These are phyloP conservation scores for Trypoxylon attenuatum DNA, from an alignment of 2,888 invertebrate species.

Conservation along the genomic window DNA sequence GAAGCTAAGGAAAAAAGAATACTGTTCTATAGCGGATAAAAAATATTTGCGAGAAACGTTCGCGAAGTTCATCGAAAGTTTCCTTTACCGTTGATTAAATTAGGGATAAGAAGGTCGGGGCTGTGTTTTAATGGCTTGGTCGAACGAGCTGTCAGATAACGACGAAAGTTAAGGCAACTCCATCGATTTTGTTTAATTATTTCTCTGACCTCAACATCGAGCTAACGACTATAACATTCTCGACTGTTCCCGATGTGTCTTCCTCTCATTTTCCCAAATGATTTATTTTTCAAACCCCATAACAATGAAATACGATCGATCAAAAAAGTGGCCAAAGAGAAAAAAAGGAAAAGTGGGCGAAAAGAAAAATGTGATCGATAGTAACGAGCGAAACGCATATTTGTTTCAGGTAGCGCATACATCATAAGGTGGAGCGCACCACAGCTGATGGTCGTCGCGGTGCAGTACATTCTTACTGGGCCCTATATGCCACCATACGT, in stretches of 20 bases:
- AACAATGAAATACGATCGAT: too few species aligned
- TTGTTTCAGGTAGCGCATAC: slow-evolving; percentile 70
- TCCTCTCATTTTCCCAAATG: too few species aligned
- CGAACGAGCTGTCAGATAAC: slow-evolving; percentile 12
- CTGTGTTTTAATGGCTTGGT: slow-evolving; percentile 34
- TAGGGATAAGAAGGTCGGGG: slow-evolving; percentile 32
- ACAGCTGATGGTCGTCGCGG: slow-evolving; percentile 72
- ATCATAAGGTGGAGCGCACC: slow-evolving; percentile 73
- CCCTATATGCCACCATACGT: slow-evolving; percentile 73
- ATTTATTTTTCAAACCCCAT: too few species aligned
- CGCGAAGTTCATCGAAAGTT: slow-evolving; percentile 13
- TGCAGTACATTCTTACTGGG: slow-evolving; percentile 71
- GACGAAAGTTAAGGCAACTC: slow-evolving; percentile 13
- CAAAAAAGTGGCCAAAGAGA: too few species aligned
- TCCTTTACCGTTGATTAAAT: slow-evolving; percentile 39
- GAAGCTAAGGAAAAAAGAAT: slow-evolving; percentile 1
- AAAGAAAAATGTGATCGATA: too few species aligned
- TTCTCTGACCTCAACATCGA: too few species aligned
- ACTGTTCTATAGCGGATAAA: slow-evolving; percentile 29
- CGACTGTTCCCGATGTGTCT: background rate
- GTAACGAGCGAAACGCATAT: slow-evolving; percentile 65
- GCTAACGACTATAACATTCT: too few species aligned
- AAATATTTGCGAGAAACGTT: slow-evolving; percentile 27
- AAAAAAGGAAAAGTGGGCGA: too few species aligned
- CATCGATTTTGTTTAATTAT: slow-evolving; percentile 7